phyloP scores from a whole-genome alignment of 2,113 vertebrate species.

The Caloenas nicobarica region DNA sequence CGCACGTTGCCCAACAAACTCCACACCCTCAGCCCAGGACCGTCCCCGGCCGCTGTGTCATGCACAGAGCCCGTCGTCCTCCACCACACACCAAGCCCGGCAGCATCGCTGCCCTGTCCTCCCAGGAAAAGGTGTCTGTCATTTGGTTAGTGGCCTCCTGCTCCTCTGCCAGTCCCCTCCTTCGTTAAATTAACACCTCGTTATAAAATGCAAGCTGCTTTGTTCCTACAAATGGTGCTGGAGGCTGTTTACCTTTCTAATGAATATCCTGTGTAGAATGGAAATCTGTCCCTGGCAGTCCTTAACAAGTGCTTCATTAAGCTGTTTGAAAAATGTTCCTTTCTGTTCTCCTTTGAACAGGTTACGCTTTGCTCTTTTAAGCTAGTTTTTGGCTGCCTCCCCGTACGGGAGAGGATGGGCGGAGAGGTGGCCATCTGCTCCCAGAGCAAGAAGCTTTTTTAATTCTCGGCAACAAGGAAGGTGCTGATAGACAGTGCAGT shows the following conservation, averaged over 20 bases:
- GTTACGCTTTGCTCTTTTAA: conserved; percentile 52
- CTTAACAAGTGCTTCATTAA: conserved; percentile 63
- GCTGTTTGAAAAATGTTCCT: conserved; percentile 55
- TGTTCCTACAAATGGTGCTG: conserved; percentile 53
- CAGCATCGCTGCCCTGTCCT: neutral
- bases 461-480: neutral
- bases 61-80: accelerated
- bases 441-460: neutral
- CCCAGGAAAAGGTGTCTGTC: neutral
- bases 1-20: accelerated
- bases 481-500: neutral
- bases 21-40: neutral
- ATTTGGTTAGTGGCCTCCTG: neutral
- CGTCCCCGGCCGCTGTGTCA: accelerated
- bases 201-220: conserved; percentile 52
- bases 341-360: conserved; percentile 64
- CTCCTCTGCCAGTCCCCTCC: neutral
- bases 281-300: conserved; percentile 68
- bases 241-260: conserved; percentile 61
- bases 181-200: conserved; percentile 65
- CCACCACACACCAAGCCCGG: neutral
- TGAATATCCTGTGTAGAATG: conserved; percentile 59
- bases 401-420: conserved; percentile 53
- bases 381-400: conserved; percentile 47
- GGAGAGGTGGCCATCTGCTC: conserved; percentile 62